phyloP scores from a whole-genome alignment of 2,113 vertebrate genomes.

The Acinonyx jubatus region DNA sequence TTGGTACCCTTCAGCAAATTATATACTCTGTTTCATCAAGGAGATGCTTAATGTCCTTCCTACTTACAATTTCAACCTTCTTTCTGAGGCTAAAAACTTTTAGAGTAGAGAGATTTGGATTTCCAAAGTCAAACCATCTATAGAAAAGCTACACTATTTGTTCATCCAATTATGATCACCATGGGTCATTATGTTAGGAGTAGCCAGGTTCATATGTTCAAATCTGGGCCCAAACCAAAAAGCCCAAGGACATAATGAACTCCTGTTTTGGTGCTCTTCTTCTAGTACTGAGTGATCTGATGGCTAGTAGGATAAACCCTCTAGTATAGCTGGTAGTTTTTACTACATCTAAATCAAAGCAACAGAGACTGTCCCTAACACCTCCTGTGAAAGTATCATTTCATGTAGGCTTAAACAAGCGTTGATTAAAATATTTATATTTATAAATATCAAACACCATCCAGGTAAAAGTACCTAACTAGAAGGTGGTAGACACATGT shows the following conservation, averaged over 20 bases:
- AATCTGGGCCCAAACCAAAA: not conserved
- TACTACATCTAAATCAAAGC: constrained; percentile 29
- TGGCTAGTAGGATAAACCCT: not conserved
- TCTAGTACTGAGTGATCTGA: not conserved
- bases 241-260: not conserved
- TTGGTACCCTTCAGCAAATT: not conserved
- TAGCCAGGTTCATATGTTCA: not conserved
- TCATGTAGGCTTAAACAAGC: not conserved
- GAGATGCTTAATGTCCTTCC: not conserved
- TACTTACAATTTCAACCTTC: not conserved
- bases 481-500: not conserved
- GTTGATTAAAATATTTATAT: not conserved
- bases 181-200: not conserved
- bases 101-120: not conserved
- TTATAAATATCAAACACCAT: constrained; percentile 36
- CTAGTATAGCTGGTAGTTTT: not conserved
- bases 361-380: constrained; percentile 22
- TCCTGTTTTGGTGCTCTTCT: not conserved
- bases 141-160: not conserved
- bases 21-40: not conserved
- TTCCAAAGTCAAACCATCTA: not conserved
- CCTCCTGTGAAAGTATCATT: constrained; percentile 19
- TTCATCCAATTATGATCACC: not conserved
- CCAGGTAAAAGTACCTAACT: not conserved
- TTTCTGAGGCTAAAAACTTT: not conserved